Conservation (phyloP, 2,113 vertebrate species). For the Nesogale talazaci region DNA sequence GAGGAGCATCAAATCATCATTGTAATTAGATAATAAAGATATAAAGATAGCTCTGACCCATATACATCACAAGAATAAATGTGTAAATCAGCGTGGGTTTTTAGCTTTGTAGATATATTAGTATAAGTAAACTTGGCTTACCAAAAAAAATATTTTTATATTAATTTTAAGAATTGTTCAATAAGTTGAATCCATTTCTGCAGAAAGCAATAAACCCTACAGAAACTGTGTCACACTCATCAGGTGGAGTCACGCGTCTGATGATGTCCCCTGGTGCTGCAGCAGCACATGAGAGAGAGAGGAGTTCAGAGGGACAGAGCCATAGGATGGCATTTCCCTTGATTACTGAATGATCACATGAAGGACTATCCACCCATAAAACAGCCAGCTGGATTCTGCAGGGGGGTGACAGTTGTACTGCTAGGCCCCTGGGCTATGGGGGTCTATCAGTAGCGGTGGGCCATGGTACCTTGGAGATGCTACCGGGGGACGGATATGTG, state of each 20-base stretch:
- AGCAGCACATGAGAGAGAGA: neutral
- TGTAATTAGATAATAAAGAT: too few species aligned
- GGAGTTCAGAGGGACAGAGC: neutral
- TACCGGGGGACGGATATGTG: neutral
- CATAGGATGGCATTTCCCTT: accelerated
- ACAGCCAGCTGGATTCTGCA: accelerated
- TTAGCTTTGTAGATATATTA: too few species aligned
- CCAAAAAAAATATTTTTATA: too few species aligned
- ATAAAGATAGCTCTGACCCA: too few species aligned
- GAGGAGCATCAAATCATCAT: too few species aligned
- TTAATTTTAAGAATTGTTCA: too few species aligned
- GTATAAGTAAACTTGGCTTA: too few species aligned
- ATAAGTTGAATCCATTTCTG: neutral
- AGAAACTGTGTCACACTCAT: neutral
- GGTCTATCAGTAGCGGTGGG: neutral
- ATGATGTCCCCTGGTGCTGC: neutral
- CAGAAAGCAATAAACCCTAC: neutral
- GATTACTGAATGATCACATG: neutral
- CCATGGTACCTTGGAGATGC: neutral
- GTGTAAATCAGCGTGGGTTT: too few species aligned
- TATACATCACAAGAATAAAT: too few species aligned
- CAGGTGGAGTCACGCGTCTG: neutral
- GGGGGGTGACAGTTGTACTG: accelerated
- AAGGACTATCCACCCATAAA: neutral
- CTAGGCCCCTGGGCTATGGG: neutral